Evolutionary conservation across 2,797 vertebrate species (phyloP), one percentile per base, ranked within the genome.

Genomic region (Streptopelia turtur): DNA sequence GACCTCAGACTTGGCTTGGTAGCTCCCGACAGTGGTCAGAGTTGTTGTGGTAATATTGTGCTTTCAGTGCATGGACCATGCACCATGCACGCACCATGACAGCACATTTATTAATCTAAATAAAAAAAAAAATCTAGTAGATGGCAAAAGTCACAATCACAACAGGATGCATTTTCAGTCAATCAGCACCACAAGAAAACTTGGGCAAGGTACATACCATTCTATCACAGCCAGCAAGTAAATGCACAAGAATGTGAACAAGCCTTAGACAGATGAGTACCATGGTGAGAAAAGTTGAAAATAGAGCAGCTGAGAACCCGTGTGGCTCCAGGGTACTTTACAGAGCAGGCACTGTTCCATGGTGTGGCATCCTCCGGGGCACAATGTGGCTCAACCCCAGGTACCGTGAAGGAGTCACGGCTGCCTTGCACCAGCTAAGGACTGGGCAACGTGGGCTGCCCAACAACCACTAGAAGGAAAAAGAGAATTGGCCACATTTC

Each of bases 201-300:
- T 74, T 16, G 5, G 30, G 28, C 13, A n/a, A 33, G 23, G 13
- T 55, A 60, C 0, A 0, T 45, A 59, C 10, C 33, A 28, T 65
- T 91, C 20, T 45, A 57, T 52, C 56, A 76, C 39, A 93, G 52
- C 13, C 71, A 72, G 16, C 61, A 92, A 95, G 89, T 28, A 93
- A 88, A 82, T 43, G 25, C 27, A 60, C 11, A 31, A 64, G 83
- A 84, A 75, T 30, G 27, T 77, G 64, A 89, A 52, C 1, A 16
- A 91, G 53, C 43, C 52, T 63, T 76, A 77, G 52, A 47, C 41
- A 89, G 79, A 59, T 28, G 84, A 72, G 47, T 68, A 39, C 11
- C 33, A 68, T 2, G 8, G 22, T 55, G 53, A 83, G 33, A 39
- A 41, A 74, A 71, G 59, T 25, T 72, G 64, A 49, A 86, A 74